Evolutionary conservation across 2,888 invertebrate species (phyloP).

Genomic region (Luffia ferchaultella): DNA sequence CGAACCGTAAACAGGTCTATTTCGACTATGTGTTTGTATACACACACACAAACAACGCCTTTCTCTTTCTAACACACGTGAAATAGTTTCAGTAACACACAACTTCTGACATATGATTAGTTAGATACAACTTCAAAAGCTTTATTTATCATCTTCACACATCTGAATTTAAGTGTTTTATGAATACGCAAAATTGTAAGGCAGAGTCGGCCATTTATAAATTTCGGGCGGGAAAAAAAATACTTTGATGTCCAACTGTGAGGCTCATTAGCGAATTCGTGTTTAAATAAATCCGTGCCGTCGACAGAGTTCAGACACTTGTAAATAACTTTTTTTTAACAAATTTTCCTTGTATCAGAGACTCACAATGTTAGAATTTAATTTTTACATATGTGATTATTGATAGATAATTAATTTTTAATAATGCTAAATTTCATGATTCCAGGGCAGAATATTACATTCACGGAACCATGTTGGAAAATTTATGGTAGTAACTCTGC

Average conservation of each 20-base stretch:
- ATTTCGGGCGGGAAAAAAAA: constrained; percentile 2
- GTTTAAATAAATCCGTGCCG: not conserved
- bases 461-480: too few species aligned
- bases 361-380: too few species aligned
- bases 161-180: not conserved
- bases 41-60: too few species aligned
- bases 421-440: too few species aligned
- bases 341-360: not conserved
- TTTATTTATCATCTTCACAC: not conserved
- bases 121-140: not conserved
- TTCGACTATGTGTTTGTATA: not conserved
- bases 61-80: not conserved
- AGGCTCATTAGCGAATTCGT: constrained; percentile 10
- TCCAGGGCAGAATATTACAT: too few species aligned
- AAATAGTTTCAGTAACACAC: not conserved
- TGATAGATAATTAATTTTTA: too few species aligned
- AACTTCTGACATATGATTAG: not conserved
- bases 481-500: too few species aligned
- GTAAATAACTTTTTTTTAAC: not conserved
- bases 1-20: constrained; percentile 1
- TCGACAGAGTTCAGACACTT: not conserved
- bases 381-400: too few species aligned
- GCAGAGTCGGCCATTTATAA: constrained; percentile 7
- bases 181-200: not conserved
- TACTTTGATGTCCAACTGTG: constrained; percentile 16